These are phyloP conservation scores for Marcusenius ussheri DNA, from an alignment of 2,113 vertebrate genomes.

Conservation along the genomic window DNA sequence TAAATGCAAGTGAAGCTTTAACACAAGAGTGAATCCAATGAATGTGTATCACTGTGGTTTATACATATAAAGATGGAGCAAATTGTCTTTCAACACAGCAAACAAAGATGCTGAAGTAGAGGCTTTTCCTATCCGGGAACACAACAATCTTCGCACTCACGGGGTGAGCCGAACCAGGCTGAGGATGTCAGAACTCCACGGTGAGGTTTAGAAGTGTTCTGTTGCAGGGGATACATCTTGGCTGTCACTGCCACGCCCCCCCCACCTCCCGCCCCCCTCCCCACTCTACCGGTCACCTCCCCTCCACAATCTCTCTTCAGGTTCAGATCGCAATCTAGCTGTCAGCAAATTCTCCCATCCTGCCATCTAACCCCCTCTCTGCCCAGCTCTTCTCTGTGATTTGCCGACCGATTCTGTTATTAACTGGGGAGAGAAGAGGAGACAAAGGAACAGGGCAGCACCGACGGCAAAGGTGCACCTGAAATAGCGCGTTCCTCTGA, in stretches of 20 bases:
- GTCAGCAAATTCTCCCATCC: conserved; percentile 26
- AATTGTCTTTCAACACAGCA: background rate
- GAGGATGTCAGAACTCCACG: background rate
- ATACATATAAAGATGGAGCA: background rate
- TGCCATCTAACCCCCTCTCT: conserved; percentile 28
- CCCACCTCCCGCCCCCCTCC: background rate
- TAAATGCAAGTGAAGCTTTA: background rate
- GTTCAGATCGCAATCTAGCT: conserved; percentile 1
- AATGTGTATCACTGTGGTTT: background rate
- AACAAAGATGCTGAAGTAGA: background rate
- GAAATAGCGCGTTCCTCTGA: conserved; percentile 24
- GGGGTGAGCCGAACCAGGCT: background rate
- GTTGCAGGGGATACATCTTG: background rate
- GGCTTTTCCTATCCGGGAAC: background rate
- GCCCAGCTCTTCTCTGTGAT: conserved; percentile 31
- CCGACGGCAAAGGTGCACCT: conserved; percentile 20
- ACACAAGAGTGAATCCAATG: background rate
- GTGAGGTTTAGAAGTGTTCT: background rate
- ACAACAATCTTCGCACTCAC: background rate
- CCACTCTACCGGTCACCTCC: background rate
- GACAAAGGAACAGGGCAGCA: conserved; percentile 24
- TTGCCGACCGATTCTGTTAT: conserved; percentile 48
- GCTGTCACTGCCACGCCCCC: background rate
- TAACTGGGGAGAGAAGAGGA: conserved; percentile 31
- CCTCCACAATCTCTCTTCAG: background rate